Evolutionary conservation across 2,797 vertebrate genomes (phyloP).

Genomic region (Chaetophractus vellerosus): DNA sequence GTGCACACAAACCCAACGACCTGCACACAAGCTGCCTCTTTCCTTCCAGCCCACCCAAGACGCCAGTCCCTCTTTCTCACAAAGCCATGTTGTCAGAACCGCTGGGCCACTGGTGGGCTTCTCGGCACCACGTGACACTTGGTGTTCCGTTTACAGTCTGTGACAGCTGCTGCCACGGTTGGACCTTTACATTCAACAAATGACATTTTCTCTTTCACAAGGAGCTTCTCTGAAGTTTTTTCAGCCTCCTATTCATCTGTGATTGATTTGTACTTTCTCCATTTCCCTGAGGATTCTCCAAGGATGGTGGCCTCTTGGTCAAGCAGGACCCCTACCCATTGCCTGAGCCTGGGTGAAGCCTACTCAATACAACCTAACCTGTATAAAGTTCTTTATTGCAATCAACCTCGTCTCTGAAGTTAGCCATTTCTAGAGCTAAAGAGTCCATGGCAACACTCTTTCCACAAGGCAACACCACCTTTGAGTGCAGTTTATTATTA

Average conservation of each 20-base stretch:
- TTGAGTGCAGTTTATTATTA: background rate
- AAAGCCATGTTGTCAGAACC: background rate
- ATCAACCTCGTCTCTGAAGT: too few species aligned
- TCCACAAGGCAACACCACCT: background rate
- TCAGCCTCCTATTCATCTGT: background rate
- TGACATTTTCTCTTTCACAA: background rate
- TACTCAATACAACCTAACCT: rapidly evolving
- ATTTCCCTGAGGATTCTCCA: background rate
- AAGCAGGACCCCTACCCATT: background rate
- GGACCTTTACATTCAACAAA: background rate
- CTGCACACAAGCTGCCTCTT: background rate
- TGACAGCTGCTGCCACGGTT: background rate
- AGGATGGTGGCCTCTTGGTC: background rate
- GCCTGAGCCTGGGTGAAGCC: background rate
- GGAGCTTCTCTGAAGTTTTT: background rate
- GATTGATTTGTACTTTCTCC: background rate
- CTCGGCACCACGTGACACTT: background rate
- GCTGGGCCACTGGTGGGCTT: background rate
- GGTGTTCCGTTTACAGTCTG: background rate
- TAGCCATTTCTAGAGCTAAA: background rate
- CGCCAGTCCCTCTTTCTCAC: background rate
- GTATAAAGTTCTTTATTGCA: background rate
- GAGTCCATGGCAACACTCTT: background rate
- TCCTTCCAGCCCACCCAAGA: background rate
- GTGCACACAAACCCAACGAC: background rate